A percentile compares a stretch with the other conserved stretches of the same genome.
phyloP scores from a whole-genome alignment of 1,140 invertebrate genomes.

The Acromyrmex echinatior region DNA sequence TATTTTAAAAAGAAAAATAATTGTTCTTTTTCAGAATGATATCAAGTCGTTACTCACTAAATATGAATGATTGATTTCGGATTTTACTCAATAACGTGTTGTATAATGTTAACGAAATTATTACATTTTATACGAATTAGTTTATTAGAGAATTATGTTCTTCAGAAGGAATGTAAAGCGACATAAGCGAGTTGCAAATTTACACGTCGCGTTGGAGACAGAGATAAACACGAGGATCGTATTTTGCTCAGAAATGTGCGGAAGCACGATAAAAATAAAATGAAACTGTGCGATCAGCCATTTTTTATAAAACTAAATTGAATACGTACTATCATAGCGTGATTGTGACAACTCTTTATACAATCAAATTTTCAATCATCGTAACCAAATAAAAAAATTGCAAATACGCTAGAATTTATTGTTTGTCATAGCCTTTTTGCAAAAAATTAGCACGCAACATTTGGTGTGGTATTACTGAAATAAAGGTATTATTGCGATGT shows the following conservation, averaged over 20 bases:
- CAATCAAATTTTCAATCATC: constrained; percentile 51
- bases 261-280: constrained; percentile 41
- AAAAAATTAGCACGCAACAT: background rate
- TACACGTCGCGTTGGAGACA: background rate
- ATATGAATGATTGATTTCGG: background rate
- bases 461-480: background rate
- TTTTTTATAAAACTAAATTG: constrained; percentile 53
- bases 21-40: background rate
- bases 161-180: background rate
- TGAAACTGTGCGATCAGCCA: constrained; percentile 15
- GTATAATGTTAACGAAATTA: background rate
- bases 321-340: constrained; percentile 19
- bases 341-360: constrained; percentile 7
- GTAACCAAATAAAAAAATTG: background rate
- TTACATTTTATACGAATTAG: background rate
- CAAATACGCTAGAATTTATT: background rate
- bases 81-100: background rate
- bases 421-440: background rate
- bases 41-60: background rate
- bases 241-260: constrained; percentile 28
- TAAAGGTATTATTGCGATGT: background rate
- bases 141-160: background rate
- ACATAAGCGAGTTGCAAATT: background rate
- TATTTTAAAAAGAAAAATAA: background rate
- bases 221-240: constrained; percentile 32